These are phyloP conservation scores for Hirundo rustica DNA, from an alignment of 2,797 vertebrate genomes.

Conservation along the genomic window DNA sequence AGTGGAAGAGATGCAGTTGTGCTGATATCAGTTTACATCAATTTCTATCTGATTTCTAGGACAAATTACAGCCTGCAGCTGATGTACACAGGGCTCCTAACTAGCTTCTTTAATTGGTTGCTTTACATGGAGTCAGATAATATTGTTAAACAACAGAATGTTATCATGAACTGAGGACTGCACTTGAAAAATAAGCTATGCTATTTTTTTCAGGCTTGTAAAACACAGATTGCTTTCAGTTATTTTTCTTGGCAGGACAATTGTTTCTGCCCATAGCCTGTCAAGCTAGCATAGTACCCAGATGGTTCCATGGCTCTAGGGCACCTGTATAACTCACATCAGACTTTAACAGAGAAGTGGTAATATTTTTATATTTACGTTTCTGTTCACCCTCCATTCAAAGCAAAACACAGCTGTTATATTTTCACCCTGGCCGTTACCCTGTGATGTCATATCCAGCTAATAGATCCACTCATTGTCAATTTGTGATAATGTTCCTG, in stretches of 20 bases:
- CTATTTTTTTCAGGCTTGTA: neutral
- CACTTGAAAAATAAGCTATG: slow-evolving; percentile 41
- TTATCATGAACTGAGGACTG: slow-evolving; percentile 32
- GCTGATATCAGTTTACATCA: slow-evolving; percentile 51
- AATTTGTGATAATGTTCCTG: neutral
- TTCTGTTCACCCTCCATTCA: neutral
- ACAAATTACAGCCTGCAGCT: slow-evolving; percentile 62
- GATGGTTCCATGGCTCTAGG: slow-evolving; percentile 55
- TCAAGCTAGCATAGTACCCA: slow-evolving; percentile 16
- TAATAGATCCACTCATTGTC: neutral
- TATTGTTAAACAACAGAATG: slow-evolving; percentile 54
- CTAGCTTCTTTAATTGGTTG: slow-evolving; percentile 49
- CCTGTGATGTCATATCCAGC: neutral
- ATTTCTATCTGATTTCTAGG: slow-evolving; percentile 60
- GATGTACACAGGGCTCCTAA: slow-evolving; percentile 16
- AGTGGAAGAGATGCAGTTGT: neutral
- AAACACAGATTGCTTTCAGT: slow-evolving; percentile 54
- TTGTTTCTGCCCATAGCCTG: slow-evolving; percentile 43
- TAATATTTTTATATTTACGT: slow-evolving; percentile 45
- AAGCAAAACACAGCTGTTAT: slow-evolving; percentile 32
- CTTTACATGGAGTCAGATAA: slow-evolving; percentile 50
- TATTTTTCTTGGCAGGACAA: slow-evolving; percentile 47
- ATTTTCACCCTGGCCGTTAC: neutral
- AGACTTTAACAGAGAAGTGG: slow-evolving; percentile 17
- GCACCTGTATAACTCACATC: slow-evolving; percentile 24